These are phyloP conservation scores for Vanessa cardui DNA, from an alignment of 2,888 invertebrate species.

Conservation along the genomic window DNA sequence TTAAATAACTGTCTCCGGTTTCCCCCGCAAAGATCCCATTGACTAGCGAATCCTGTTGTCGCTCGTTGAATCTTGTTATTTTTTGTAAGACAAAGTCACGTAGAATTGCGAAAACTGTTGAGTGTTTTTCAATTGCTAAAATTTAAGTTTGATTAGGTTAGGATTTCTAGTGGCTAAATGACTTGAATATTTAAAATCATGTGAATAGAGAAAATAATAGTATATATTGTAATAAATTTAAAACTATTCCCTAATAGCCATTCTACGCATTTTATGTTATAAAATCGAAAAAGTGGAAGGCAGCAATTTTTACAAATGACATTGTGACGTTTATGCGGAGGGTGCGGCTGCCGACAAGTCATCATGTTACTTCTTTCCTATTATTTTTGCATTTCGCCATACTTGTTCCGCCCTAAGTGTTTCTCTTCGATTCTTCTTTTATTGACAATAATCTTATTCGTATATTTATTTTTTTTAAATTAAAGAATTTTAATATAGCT, in stretches of 20 bases:
- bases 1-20: conserved; percentile 84
- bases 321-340: conserved; percentile 80
- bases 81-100: conserved; percentile 74
- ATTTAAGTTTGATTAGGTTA: neutral
- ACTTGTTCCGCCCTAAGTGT: conserved; percentile 62
- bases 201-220: too few relatives aligned
- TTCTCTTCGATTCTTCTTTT: conserved; percentile 56
- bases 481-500: neutral
- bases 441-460: conserved; percentile 44
- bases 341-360: conserved; percentile 78
- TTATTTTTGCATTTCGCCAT: conserved; percentile 70
- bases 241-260: conserved; percentile 23
- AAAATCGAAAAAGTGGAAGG: conserved; percentile 77
- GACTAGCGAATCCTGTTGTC: conserved; percentile 76
- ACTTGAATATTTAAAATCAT: too few relatives aligned
- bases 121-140: conserved; percentile 43
- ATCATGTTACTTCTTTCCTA: conserved; percentile 81
- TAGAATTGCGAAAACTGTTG: conserved; percentile 52
- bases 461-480: neutral
- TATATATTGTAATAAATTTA: neutral
- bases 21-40: conserved; percentile 74
- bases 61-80: conserved; percentile 75
- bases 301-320: conserved; percentile 83
- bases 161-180: too few relatives aligned
- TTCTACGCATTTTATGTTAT: conserved; percentile 58